phyloP scores from a whole-genome alignment of 1,140 invertebrate genomes.

The Argopecten irradians region DNA sequence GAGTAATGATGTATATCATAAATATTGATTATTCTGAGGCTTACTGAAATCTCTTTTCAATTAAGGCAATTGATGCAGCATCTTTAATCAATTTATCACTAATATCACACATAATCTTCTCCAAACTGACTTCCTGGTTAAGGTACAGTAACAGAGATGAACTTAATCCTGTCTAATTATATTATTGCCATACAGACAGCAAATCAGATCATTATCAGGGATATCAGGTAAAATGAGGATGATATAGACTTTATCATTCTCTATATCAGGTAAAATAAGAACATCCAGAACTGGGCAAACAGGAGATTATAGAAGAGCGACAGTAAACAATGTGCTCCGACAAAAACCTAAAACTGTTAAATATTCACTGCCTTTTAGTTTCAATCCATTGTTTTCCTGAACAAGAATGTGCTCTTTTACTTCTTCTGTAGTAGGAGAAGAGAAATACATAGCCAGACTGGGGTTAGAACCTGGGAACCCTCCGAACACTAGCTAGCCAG shows the following conservation, averaged over 20 bases:
- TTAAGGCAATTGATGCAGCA: neutral
- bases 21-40: neutral
- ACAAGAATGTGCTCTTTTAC: too few species aligned
- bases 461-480: too few species aligned
- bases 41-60: neutral
- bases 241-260: too few species aligned
- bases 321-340: neutral
- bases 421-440: too few species aligned
- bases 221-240: neutral
- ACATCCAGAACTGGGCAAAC: neutral
- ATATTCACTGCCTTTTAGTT: too few species aligned
- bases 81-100: neutral
- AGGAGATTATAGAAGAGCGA: neutral
- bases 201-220: neutral
- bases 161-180: neutral
- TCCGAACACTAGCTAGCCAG: too few species aligned
- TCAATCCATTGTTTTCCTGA: too few species aligned
- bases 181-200: neutral
- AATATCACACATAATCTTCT: neutral
- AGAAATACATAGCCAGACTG: too few species aligned
- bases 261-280: too few species aligned
- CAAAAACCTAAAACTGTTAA: too few species aligned
- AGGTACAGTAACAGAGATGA: neutral
- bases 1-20: neutral
- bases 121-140: neutral